Conservation (phyloP, 2,113 vertebrate species). For the Dolichallabes microphthalmus region DNA sequence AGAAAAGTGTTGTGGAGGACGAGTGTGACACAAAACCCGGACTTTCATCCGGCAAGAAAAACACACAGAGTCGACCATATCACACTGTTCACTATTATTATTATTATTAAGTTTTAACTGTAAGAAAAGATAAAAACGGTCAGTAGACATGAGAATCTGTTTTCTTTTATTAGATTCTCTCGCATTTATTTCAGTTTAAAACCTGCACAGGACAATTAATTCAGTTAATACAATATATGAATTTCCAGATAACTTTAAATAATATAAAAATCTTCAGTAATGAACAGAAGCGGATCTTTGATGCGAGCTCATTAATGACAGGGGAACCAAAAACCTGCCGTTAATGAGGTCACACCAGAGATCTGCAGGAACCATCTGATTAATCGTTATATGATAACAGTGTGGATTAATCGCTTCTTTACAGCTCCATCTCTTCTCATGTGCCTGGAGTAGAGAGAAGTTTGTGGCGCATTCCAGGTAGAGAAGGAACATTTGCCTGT, state of each 20-base stretch:
- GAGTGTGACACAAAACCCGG: background rate
- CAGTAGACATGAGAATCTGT: background rate
- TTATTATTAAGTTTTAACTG: background rate
- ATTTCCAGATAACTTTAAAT: background rate
- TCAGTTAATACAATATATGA: too few relatives aligned
- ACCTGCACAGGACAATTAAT: background rate
- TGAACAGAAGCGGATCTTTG: background rate
- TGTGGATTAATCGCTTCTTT: too few relatives aligned
- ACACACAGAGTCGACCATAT: background rate
- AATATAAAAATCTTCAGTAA: background rate
- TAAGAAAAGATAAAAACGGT: background rate
- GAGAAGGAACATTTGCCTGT: too few relatives aligned
- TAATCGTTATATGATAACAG: too few relatives aligned
- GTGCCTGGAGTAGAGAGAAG: too few relatives aligned
- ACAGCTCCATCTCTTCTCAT: too few relatives aligned
- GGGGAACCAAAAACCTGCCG: too few relatives aligned
- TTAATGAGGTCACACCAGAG: too few relatives aligned
- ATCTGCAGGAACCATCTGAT: too few relatives aligned
- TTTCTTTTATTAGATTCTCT: background rate
- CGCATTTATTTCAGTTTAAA: background rate
- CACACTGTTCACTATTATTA: background rate
- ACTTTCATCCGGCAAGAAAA: background rate
- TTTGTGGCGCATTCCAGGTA: too few relatives aligned
- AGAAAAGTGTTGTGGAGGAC: conserved; percentile 8
- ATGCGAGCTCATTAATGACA: too few relatives aligned